Base-by-base conservation (phyloP, 2,113 vertebrate species). In the Leuciscus idus region DNA sequence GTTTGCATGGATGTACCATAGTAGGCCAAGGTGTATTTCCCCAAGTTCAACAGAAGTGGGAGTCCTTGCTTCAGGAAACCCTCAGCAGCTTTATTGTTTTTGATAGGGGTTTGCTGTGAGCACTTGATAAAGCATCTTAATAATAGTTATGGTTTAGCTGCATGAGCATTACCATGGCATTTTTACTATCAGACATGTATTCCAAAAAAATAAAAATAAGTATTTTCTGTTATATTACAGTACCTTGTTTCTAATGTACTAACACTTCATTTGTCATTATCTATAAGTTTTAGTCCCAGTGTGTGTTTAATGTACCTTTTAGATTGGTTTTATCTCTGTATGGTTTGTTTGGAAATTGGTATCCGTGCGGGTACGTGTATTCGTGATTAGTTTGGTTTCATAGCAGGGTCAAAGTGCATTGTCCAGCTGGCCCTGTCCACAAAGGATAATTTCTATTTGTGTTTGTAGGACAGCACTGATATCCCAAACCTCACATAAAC, bases 391-490 rank as follows among this genome's bases (percentile, higher is more conserved):
- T 43, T 30, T 12, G 57, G 73, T 64, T 52, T 77, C 36, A 62
- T 9, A 11, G 43, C 5, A 30, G 39, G 74, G 57, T 84, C 81
- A 84, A 84, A 84, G 81, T 72, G 21, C 81, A 59, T 33, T 26
- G 23, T 59, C 81, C 68, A 84, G 68, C 81, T 84, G 68, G 28
- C 30, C 50, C 19, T 52, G 26, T 70, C 62, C 62, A 46, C 59
- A 36, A 36, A 28, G 19, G 43, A 59, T 59, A 4, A 19, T 39
- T 55, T 73, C 68, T 84, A 43, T 84, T 73, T 59, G 50, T 83
- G 66, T 83, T 57, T 59, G 10, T 39, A 26, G 76, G 28, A 12
- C 17, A 70, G 28, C 57, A 80, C 21, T 52, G 36, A 83, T 52
- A 52, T 55, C 19, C n/a, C 26, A 52, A 68, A 82, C 5, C n/a